Base-by-base conservation (phyloP, 2,888 invertebrate genomes). In the Hofmannophila pseudospretella region DNA sequence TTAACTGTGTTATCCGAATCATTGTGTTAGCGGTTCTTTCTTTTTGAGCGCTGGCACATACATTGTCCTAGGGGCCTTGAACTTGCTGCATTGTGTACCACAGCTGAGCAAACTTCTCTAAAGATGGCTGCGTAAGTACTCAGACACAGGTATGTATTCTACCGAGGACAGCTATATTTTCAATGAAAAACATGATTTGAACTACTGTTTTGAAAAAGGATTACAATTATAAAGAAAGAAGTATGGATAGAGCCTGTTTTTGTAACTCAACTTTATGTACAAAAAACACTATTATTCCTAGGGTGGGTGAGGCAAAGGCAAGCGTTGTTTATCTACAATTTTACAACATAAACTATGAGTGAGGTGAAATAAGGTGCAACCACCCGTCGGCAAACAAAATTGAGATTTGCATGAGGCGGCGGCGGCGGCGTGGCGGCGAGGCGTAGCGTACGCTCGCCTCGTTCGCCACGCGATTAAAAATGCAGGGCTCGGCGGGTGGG, bases 341-440 rank as follows among this genome's bases (percentile, higher is more conserved):
- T 32, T 68, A 72, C 58, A 72, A 69, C 61, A 68, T 75, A 63
- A 74, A 62, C 67, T 71, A 67, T 66, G 67, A 68, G 66, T 54
- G 58, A 74, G 71, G 36, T 33, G 23, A 40, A 26, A 33, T 36
- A 62, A 69, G 67, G 63, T 68, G 69, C 70, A 69, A 64, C 56
- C 67, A 71, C 81, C 81, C 82, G 82, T 76, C 79, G 82, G 81
- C 80, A 84, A 81, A 80, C 81, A 82, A 69, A 72, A 73, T 72
- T 77, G 72, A 76, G 79, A 82, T 82, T 82, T 76, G 77, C 82
- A 85, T 81, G 75, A 61, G 64, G 58, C 61, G 55, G 56, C 70
- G 69, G 69, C 68, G 70, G 67, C 57, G 66, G 62, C 65, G 68
- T 63, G 73, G 67, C 69, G 69, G 22, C 22, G 70, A 68, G 71